Conservation (phyloP, 2,888 invertebrate genomes). For the Polymixis lichenea region DNA sequence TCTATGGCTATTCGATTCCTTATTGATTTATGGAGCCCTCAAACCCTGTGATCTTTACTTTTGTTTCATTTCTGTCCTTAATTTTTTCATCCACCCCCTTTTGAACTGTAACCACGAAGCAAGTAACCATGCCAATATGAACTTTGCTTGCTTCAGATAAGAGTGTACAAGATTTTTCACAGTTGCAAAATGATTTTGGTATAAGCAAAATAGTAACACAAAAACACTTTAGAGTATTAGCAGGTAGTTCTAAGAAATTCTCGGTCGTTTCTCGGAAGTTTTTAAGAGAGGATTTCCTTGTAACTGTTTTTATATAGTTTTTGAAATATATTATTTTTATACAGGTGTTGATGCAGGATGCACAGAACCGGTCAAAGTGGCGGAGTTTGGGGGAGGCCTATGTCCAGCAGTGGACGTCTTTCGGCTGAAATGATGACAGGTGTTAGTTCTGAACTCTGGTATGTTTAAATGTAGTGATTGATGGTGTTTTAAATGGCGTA, state of each 20-base stretch:
- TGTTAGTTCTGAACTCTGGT: slow-evolving; percentile 20
- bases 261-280: slow-evolving; percentile 77
- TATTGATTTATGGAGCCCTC: slow-evolving; percentile 78
- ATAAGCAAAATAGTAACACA: slow-evolving; percentile 60
- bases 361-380: too few species aligned
- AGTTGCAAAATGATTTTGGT: slow-evolving; percentile 14
- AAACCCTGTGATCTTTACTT: slow-evolving; percentile 71
- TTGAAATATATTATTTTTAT: slow-evolving; percentile 57
- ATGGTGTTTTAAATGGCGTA: neutral
- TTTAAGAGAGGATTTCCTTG: slow-evolving; percentile 69
- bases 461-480: neutral
- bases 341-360: too few species aligned
- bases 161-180: neutral
- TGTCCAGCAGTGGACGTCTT: too few species aligned
- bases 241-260: slow-evolving; percentile 81
- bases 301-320: slow-evolving; percentile 53
- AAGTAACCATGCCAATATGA: neutral
- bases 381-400: too few species aligned
- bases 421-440: too few species aligned
- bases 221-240: slow-evolving; percentile 73
- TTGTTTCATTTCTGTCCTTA: slow-evolving; percentile 71
- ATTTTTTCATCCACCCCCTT: slow-evolving; percentile 57
- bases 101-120: slow-evolving; percentile 22
- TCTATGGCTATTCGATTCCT: slow-evolving; percentile 67
- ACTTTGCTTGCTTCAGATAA: slow-evolving; percentile 12